Base-by-base conservation (phyloP, 1,140 invertebrate genomes). In the Apis dorsata region DNA sequence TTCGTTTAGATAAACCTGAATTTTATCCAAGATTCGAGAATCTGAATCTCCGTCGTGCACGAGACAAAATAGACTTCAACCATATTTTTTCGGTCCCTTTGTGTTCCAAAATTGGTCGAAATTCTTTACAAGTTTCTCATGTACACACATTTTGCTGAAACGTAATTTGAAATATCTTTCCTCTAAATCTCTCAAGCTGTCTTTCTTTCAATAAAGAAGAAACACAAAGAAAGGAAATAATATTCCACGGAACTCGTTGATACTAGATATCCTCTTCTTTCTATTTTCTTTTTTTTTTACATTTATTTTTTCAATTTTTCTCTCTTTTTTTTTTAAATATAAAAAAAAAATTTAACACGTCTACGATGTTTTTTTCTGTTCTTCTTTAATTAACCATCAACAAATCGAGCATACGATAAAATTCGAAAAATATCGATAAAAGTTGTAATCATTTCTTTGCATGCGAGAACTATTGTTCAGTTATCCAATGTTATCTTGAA, bases 371-470 rank as follows among this genome's bases (percentile, higher is more conserved):
- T 73, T 24, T 9, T 49, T 44, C 34, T 53, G 49, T 68, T 76
- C 8, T 76, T 70, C 2, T 34, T 34, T 34, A 53, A 44, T 24
- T 53, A 53, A 55, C 75, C n/a, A 66, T 55, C 72, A 55, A 76
- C 66, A 68, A 51, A 66, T 21, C 59, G 49, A 60, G 15, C 8
- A 24, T 17, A 62, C 66, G 63, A 28, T 49, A 59, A 70, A 44
- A 79, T 79, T 65, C 55, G 66, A 70, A 21, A 69, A 34, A 66
- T 69, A 28, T 62, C 49, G 62, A 84, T 76, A 49, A 62, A 77
- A 84, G 24, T 84, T 86, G 79, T 76, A 80, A 86, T 86, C 49
- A 84, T 86, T 86, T 68, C 72, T 71, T 72, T 74, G 21, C n/a
- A 21, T 44, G n/a, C 34, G 63, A 19, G 57, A 53, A 78, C 60